These are phyloP conservation scores for Bombus cullumanus DNA, from an alignment of 1,140 invertebrate genomes.

Conservation along the genomic window DNA sequence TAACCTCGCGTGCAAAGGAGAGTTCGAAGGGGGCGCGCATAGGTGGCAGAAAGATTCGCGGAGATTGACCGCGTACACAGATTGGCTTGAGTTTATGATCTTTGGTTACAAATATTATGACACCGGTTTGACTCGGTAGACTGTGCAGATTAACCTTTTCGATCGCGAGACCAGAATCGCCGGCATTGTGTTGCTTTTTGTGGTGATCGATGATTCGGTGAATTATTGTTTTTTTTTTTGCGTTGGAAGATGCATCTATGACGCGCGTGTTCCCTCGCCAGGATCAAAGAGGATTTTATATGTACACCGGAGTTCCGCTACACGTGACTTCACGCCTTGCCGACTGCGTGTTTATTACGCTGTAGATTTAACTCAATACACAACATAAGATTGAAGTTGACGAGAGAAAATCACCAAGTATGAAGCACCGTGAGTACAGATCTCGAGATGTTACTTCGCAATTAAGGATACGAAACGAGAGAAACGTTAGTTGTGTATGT, in stretches of 20 bases:
- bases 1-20: not conserved
- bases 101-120: not conserved
- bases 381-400: not conserved
- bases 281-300: not conserved
- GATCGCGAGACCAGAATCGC: not conserved
- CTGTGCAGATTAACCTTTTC: not conserved
- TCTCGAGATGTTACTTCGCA: not conserved
- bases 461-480: not conserved
- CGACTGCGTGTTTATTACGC: constrained; percentile 1
- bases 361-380: not conserved
- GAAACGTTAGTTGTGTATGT: not conserved
- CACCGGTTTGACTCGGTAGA: constrained; percentile 17
- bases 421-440: constrained; percentile 34
- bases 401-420: not conserved
- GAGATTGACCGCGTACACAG: not conserved
- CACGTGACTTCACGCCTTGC: constrained; percentile 34
- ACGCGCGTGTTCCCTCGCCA: constrained; percentile 7
- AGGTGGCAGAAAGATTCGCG: constrained; percentile 13
- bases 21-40: not conserved
- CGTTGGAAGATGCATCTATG: not conserved
- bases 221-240: not conserved
- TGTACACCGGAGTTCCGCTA: constrained; percentile 31
- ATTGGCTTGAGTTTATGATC: constrained; percentile 22
- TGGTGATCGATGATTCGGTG: not conserved
- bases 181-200: not conserved